A percentile compares a stretch with the other conserved stretches of the same genome.
phyloP scores from a whole-genome alignment of 2,797 vertebrate genomes.

The Pseudopleuronectes americanus region DNA sequence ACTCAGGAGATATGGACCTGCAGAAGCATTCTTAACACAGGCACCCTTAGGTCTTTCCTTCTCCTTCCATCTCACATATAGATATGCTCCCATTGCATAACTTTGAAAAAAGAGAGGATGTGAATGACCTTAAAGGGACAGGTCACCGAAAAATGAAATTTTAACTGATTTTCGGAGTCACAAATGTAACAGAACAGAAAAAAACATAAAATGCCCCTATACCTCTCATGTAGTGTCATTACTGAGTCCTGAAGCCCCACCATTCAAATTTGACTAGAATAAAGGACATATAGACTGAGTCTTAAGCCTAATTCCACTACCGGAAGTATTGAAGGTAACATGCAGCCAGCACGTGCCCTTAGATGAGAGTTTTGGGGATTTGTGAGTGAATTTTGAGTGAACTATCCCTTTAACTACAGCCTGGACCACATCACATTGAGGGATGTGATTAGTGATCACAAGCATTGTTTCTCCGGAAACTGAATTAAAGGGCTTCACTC shows the following conservation, averaged over 20 bases:
- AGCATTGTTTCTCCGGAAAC: slow-evolving; percentile 16
- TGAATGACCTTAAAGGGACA: not conserved
- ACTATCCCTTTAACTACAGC: not conserved
- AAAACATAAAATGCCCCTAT: no score
- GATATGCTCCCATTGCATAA: not conserved
- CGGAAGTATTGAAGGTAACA: no score
- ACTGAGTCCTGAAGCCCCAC: no score
- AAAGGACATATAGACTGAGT: no score
- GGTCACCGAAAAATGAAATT: no score
- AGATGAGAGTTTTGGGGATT: no score
- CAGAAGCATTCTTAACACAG: slow-evolving; percentile 35
- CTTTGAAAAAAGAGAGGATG: not conserved
- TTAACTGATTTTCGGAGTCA: not conserved
- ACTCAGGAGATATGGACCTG: slow-evolving; percentile 52
- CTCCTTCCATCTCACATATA: slow-evolving; percentile 11
- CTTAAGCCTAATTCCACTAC: no score
- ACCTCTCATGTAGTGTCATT: no score
- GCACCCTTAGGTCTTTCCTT: not conserved
- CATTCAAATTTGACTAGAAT: no score
- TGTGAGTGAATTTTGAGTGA: no score
- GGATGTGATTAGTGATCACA: not conserved
- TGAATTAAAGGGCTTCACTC: slow-evolving; percentile 12
- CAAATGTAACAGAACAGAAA: no score
- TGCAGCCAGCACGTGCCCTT: no score
- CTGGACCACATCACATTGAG: not conserved